Evolutionary conservation across 2,113 vertebrate genomes (phyloP).

Genomic region (Apodemus speciosus): DNA sequence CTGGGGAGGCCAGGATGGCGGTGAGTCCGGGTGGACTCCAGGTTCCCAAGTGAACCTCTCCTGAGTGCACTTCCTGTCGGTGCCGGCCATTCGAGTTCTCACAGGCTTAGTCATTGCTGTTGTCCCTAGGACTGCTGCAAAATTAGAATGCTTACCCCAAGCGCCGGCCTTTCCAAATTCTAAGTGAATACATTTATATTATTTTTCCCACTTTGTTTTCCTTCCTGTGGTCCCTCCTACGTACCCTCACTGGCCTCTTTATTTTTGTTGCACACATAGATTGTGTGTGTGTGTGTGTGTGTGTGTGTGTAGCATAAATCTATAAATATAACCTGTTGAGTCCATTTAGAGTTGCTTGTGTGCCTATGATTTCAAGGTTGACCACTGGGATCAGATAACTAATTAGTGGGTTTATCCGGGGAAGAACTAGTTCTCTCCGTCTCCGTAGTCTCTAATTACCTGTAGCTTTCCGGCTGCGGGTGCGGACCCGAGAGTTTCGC

Average conservation of each 20-base stretch:
- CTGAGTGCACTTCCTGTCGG: background rate
- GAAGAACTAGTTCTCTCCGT: background rate
- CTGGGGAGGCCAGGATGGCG: background rate
- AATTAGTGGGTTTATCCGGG: background rate
- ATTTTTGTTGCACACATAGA: background rate
- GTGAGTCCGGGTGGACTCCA: background rate
- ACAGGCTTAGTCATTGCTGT: background rate
- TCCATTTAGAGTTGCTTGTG: background rate
- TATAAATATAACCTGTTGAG: background rate
- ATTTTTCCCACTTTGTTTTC: background rate
- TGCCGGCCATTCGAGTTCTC: background rate
- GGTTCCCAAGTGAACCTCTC: background rate
- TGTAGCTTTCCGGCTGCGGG: background rate
- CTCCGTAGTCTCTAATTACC: background rate
- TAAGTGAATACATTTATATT: background rate
- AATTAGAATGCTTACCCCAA: constrained; percentile 5
- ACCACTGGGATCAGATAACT: background rate
- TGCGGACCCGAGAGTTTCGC: background rate
- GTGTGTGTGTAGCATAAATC: no score
- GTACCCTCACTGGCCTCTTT: background rate
- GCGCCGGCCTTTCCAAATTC: no score
- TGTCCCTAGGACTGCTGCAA: background rate
- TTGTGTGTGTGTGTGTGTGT: no score
- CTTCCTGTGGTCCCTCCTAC: no score
- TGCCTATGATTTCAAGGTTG: background rate